phyloP scores from a whole-genome alignment of 2,888 invertebrate species.

The Nycteola revayana region DNA sequence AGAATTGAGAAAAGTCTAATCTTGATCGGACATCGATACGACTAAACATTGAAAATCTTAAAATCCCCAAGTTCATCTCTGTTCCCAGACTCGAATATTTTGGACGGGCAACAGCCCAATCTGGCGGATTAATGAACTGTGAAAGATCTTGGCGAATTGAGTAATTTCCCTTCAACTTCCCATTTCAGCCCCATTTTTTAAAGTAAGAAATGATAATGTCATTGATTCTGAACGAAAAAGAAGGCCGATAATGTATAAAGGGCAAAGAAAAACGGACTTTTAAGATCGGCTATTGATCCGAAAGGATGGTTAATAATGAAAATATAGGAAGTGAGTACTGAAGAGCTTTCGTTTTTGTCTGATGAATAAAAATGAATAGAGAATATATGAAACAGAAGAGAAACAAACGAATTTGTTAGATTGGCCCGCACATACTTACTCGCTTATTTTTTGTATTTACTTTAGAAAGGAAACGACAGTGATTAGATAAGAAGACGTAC shows the following conservation, averaged over 20 bases:
- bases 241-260: constrained; percentile 28
- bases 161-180: constrained; percentile 55
- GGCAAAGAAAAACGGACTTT: constrained; percentile 10
- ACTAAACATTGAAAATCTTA: constrained; percentile 8
- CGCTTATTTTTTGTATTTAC: no score
- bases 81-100: constrained; percentile 55
- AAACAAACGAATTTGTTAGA: constrained; percentile 2
- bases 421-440: constrained; percentile 4
- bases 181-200: constrained; percentile 48
- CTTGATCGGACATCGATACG: no score
- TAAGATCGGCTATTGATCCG: constrained; percentile 23
- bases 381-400: constrained; percentile 11
- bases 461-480: no score
- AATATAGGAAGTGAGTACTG: constrained; percentile 21
- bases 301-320: constrained; percentile 26
- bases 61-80: constrained; percentile 37
- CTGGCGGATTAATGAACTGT: constrained; percentile 73
- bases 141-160: constrained; percentile 70
- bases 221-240: constrained; percentile 36
- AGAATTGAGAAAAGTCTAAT: no score
- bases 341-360: constrained; percentile 8
- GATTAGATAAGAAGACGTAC: no score
- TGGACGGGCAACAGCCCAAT: constrained; percentile 58
- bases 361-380: constrained; percentile 9
- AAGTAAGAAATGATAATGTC: constrained; percentile 54